Conservation (phyloP, 2,113 vertebrate genomes). For the Syrmaticus mikado region DNA sequence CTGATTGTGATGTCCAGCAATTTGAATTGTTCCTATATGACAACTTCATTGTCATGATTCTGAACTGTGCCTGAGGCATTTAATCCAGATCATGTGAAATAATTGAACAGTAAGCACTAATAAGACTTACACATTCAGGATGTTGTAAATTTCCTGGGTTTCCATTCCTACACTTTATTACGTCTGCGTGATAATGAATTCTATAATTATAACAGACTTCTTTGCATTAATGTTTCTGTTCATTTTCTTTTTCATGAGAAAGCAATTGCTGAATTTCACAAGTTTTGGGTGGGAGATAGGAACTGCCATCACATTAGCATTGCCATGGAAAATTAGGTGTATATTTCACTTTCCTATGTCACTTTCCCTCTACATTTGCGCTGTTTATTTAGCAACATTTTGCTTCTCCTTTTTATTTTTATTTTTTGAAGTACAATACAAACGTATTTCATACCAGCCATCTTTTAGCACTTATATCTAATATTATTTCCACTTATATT, state of each 20-base stretch:
- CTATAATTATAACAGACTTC: slow-evolving; percentile 25
- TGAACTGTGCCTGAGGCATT: background rate
- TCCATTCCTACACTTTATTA: background rate
- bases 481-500: background rate
- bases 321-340: background rate
- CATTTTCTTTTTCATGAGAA: background rate
- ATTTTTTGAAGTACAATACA: too few species aligned
- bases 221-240: background rate
- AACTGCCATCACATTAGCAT: background rate
- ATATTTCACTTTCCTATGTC: background rate
- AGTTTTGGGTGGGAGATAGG: background rate
- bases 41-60: slow-evolving; percentile 44
- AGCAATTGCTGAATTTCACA: background rate
- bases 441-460: background rate
- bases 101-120: slow-evolving; percentile 16
- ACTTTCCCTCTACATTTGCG: background rate
- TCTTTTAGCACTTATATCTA: background rate
- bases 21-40: slow-evolving; percentile 26
- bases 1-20: background rate
- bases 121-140: slow-evolving; percentile 6
- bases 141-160: background rate
- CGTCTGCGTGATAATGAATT: background rate
- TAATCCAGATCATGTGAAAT: slow-evolving; percentile 10
- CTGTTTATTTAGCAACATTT: background rate
- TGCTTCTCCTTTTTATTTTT: too few species aligned